A percentile compares a stretch with the other conserved stretches of the same genome.
Conservation (phyloP, 2,113 vertebrate genomes). For the Hydrolagus affinis region DNA sequence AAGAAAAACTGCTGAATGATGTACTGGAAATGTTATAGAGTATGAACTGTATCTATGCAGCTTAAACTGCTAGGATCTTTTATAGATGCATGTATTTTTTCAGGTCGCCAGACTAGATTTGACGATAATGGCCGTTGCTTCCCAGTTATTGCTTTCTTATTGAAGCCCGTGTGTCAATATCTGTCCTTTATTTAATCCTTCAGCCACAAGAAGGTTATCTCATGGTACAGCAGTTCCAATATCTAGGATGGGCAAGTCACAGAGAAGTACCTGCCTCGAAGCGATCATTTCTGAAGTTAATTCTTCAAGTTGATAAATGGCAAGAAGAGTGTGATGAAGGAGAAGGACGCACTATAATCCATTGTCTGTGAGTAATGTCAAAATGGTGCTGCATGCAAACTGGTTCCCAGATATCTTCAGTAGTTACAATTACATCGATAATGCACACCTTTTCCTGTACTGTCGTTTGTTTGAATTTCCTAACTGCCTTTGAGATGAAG, state of each 20-base stretch:
- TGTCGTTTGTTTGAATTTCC: not conserved
- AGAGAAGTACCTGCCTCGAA: constrained; percentile 92
- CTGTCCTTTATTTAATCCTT: constrained; percentile 35
- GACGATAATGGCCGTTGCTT: not conserved
- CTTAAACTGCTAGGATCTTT: not conserved
- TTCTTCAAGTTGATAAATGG: constrained; percentile 97
- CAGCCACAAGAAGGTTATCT: constrained; percentile 96
- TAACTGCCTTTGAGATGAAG: not conserved
- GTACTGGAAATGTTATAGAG: not conserved
- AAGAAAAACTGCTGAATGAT: constrained; percentile 12
- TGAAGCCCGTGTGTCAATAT: constrained; percentile 27
- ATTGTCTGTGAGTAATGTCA: constrained; percentile 80
- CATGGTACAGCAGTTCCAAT: constrained; percentile 98
- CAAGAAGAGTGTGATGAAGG: constrained; percentile 96
- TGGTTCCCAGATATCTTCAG: not conserved
- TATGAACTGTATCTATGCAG: not conserved
- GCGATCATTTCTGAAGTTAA: constrained; percentile 90
- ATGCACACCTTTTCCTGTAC: not conserved
- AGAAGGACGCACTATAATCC: constrained; percentile 88
- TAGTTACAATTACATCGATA: not conserved
- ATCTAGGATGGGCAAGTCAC: constrained; percentile 89
- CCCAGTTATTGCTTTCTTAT: constrained; percentile 32
- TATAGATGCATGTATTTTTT: not conserved
- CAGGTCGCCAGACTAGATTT: not conserved
- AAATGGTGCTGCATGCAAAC: not conserved